phyloP scores from a whole-genome alignment of 2,113 vertebrate species.

The Psilopsiagon aymara region DNA sequence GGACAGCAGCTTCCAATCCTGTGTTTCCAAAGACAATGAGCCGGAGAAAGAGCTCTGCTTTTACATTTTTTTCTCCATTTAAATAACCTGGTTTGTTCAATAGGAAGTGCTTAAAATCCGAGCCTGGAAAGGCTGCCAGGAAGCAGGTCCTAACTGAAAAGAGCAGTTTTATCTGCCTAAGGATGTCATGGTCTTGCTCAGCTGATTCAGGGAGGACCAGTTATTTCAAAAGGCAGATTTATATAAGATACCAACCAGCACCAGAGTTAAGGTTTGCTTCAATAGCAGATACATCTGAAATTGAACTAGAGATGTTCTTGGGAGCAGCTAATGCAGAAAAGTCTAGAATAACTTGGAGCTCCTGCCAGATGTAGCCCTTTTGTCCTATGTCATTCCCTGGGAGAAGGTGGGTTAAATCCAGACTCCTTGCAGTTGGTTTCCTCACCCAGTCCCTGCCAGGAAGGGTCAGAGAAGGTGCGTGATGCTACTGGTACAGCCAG shows the following conservation, averaged over 20 bases:
- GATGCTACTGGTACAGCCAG: background rate
- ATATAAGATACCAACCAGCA: background rate
- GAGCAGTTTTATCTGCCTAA: constrained; percentile 5
- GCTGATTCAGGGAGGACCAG: background rate
- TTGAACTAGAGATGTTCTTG: background rate
- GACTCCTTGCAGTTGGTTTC: background rate
- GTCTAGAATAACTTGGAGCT: background rate
- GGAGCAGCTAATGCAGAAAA: background rate
- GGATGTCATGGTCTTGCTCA: background rate
- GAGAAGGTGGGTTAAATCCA: background rate
- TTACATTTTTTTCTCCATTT: background rate
- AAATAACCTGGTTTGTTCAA: constrained; percentile 45
- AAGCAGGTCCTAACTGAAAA: constrained; percentile 8
- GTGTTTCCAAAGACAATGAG: constrained; percentile 52
- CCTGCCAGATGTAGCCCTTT: background rate
- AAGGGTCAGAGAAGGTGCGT: background rate
- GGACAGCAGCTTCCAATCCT: constrained; percentile 43
- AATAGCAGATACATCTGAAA: background rate
- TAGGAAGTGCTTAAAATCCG: constrained; percentile 20
- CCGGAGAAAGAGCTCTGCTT: constrained; percentile 5
- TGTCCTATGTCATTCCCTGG: background rate
- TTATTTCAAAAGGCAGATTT: constrained; percentile 20
- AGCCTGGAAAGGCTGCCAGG: constrained; percentile 7
- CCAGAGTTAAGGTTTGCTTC: background rate
- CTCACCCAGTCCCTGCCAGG: background rate